These are phyloP conservation scores for Myripristis jacobus DNA, from an alignment of 2,797 vertebrate species.

Conservation along the genomic window DNA sequence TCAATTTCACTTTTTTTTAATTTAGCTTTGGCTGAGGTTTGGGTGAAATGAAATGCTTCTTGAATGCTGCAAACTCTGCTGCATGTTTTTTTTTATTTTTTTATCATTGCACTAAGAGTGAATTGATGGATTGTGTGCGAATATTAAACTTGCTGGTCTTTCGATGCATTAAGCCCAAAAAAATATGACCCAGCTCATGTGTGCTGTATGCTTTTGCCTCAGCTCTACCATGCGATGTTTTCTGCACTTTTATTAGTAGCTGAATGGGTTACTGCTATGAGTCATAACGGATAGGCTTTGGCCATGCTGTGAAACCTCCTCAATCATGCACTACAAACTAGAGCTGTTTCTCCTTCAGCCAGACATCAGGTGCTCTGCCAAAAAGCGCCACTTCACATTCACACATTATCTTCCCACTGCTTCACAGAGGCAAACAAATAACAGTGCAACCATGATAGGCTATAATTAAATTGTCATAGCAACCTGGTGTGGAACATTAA, in stretches of 20 bases:
- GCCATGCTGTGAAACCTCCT: conserved; percentile 61
- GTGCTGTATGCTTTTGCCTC: conserved; percentile 9
- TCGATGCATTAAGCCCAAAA: background rate
- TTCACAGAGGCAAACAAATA: conserved; percentile 66
- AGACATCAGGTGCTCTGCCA: conserved; percentile 49
- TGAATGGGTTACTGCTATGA: conserved; percentile 62
- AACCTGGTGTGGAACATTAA: conserved; percentile 59
- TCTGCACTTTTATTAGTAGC: conserved; percentile 12
- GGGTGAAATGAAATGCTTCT: conserved; percentile 22
- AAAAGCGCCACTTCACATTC: conserved; percentile 68
- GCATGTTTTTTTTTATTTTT: too few relatives aligned
- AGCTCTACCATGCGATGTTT: background rate
- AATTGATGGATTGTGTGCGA: conserved; percentile 15
- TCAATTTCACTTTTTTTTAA: conserved; percentile 66
- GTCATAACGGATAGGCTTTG: conserved; percentile 63
- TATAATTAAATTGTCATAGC: conserved; percentile 78
- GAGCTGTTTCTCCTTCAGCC: conserved; percentile 49
- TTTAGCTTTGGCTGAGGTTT: conserved; percentile 15
- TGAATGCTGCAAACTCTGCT: conserved; percentile 16
- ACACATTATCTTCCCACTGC: conserved; percentile 68
- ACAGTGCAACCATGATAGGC: conserved; percentile 39
- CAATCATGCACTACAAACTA: conserved; percentile 53
- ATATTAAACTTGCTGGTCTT: conserved; percentile 1
- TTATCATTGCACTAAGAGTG: background rate
- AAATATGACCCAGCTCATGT: background rate